Base-by-base conservation (phyloP, 2,888 invertebrate species). In the Sphaerophoria rueppellii region DNA sequence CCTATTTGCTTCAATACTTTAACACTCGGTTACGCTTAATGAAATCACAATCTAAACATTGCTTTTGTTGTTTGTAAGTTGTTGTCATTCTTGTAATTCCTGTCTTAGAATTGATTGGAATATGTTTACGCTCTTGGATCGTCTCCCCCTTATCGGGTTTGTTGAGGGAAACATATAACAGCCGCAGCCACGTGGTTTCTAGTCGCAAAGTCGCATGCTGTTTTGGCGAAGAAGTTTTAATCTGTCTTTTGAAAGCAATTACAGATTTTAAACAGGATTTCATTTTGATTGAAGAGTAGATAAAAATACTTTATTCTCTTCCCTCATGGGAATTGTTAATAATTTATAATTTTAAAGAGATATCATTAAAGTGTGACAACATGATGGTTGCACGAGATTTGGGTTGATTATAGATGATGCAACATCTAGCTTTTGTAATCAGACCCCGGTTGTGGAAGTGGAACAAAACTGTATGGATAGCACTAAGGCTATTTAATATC, bases 41-140 rank as follows among this genome's bases (percentile, higher is more conserved):
- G 87, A 90, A 89, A 90, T 89, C 87, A 88, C 89, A 89, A 90
- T 90, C 89, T 89, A 88, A 88, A 89, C 88, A 88, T 89, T 89
- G 88, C 88, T 87, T 24, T 24, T 24, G 24, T 24, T 90, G 89
- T 89, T 89, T 88, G 89, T 88, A 88, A 88, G 87, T 88, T 88
- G 87, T 85, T 81, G 69, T 85, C 79, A 79, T 43, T 81, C 46
- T 70, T 85, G 83, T 85, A 69, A 85, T 80, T 67, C 72, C 43
- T 14, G 7, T 67, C 60, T 73, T 60, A 2, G 43, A 73, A 46
- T 73, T 82, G 73, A 72, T 81, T 76, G 63, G 63, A 58, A 76
- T 69, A 75, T 70, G 69, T 75, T 80, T 75, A 50, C 35, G 34
- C 52, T 46, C 57, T 24, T 24, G 24, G 24, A 24, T 4, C 0